Percentiles rank a stretch among this genome's conserved stretches.
Evolutionary conservation across 2,888 invertebrate genomes (phyloP).

Genomic region (Idaea biselata): DNA sequence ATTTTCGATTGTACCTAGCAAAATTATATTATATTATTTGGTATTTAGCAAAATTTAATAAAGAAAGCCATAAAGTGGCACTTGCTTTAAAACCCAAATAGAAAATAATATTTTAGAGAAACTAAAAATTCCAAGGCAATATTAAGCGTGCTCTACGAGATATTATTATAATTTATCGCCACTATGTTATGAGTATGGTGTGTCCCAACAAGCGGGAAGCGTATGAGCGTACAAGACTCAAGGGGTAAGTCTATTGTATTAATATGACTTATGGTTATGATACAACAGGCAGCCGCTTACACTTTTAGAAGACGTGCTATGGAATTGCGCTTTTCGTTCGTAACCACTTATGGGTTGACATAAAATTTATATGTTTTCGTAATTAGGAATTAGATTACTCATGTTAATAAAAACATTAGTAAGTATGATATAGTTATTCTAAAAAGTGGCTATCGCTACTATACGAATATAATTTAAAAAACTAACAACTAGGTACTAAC

Average conservation of each 20-base stretch:
- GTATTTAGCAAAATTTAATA: no score
- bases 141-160: not conserved
- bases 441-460: no score
- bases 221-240: not conserved
- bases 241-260: not conserved
- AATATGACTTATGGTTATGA: not conserved
- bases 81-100: not conserved
- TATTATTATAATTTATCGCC: conserved; percentile 1
- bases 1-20: no score
- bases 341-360: not conserved
- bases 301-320: not conserved
- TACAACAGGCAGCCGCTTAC: not conserved
- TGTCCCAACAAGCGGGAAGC: not conserved
- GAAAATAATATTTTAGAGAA: not conserved
- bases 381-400: no score
- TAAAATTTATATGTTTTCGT: no score
- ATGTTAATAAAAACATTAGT: no score
- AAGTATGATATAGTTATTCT: no score
- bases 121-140: not conserved
- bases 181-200: not conserved
- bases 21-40: no score
- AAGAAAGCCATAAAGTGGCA: not conserved
- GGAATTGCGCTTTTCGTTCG: not conserved
- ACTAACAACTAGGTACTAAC: no score
- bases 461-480: no score